Percentiles rank a stretch among this genome's conserved stretches.
phyloP scores from a whole-genome alignment of 2,113 vertebrate species.

The Craseonycteris thonglongyai region DNA sequence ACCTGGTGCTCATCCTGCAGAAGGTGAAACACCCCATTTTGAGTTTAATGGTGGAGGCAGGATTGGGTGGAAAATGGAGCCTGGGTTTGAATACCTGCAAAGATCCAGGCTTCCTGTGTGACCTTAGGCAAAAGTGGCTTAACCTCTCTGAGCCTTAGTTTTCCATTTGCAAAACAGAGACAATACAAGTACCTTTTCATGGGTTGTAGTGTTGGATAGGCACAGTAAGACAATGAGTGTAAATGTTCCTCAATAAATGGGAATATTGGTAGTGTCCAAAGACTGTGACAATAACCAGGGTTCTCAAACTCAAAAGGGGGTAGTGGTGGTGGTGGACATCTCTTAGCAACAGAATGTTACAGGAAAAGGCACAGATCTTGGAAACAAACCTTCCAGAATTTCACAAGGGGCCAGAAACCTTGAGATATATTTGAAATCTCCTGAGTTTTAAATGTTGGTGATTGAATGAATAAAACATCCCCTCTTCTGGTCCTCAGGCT shows the following conservation, averaged over 20 bases:
- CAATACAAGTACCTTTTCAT: background rate
- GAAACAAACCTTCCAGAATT: background rate
- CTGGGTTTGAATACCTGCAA: background rate
- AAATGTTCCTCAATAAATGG: background rate
- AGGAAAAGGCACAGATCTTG: background rate
- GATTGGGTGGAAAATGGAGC: background rate
- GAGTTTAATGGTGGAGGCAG: too few species aligned
- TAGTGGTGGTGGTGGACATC: background rate
- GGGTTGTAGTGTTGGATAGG: background rate
- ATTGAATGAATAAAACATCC: background rate
- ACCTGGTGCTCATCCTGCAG: constrained; percentile 86
- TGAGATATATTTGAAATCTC: background rate
- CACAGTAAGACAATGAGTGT: background rate
- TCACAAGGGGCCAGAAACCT: background rate
- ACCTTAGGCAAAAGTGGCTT: background rate
- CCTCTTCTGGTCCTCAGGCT: background rate
- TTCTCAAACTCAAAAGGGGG: background rate
- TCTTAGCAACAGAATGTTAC: background rate
- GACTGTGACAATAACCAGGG: background rate
- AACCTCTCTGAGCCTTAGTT: background rate
- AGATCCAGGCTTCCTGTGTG: background rate
- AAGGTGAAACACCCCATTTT: constrained; percentile 75
- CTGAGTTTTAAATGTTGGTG: background rate
- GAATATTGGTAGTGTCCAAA: background rate
- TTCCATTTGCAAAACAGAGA: background rate